phyloP scores from a whole-genome alignment of 2,113 vertebrate species.

The Irena cyanogastra region DNA sequence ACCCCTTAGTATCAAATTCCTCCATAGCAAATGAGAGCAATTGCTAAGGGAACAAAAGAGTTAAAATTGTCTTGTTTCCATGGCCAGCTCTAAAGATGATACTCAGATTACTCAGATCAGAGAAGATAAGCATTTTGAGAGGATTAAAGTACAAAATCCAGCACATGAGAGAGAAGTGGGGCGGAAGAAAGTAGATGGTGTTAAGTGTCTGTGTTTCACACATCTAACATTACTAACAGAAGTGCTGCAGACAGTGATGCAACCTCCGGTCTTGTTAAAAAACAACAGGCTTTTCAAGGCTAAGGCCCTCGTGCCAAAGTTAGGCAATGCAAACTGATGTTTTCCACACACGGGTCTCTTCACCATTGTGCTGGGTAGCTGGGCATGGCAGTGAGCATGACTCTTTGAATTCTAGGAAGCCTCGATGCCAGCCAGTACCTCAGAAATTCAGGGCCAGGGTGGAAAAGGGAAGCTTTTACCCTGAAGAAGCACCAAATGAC shows the following conservation, averaged over 20 bases:
- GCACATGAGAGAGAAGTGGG: neutral
- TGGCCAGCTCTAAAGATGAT: neutral
- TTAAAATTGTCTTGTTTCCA: neutral
- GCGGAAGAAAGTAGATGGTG: neutral
- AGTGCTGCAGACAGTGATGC: neutral
- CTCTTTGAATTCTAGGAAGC: neutral
- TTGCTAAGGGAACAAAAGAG: neutral
- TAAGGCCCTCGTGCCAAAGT: neutral
- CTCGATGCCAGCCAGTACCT: neutral
- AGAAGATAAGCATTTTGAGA: neutral
- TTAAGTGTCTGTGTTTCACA: neutral
- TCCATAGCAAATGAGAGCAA: neutral
- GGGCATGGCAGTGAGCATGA: fast-evolving
- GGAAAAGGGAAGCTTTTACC: neutral
- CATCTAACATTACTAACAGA: neutral
- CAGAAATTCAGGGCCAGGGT: neutral
- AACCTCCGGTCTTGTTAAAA: neutral
- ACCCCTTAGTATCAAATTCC: neutral
- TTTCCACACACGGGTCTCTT: neutral
- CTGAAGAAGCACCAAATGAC: neutral
- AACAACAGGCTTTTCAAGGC: neutral
- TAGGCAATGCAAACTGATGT: neutral
- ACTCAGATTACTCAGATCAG: neutral
- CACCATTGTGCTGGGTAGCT: neutral
- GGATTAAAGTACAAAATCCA: neutral